Base-by-base conservation (phyloP, 2,113 vertebrate species). In the Myrmophylax atrothorax region DNA sequence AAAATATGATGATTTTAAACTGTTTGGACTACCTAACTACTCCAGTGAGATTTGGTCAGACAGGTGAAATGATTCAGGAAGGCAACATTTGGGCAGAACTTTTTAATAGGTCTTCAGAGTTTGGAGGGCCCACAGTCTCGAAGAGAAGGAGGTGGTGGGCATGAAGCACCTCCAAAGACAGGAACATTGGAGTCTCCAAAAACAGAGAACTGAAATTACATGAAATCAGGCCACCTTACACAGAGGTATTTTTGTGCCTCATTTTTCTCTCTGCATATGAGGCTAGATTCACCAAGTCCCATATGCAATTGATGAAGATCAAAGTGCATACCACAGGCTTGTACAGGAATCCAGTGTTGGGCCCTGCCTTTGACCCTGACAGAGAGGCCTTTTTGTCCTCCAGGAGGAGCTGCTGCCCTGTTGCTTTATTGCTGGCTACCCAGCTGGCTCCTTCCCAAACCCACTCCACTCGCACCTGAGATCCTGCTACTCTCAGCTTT, bases 281-380 rank as follows among this genome's bases (percentile, higher is more conserved):
- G 12, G 23, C 9, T 66, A 55, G 47, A 28, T 47, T 75, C n/a
- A 53, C 33, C 26, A 83, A 72, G 23, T 11, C 9, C 23, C 19
- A 38, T 25, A 16, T 20, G 26, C 16, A 64, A 33, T 10, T 60
- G 59, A 50, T 28, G 29, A 18, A 91, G 49, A 79, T 14, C 15
- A 52, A 68, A 86, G 67, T 12, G 12, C 12, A 49, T 2, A 12
- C 11, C 33, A 26, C 2, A 22, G 38, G 13, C 16, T 20, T 53
- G 12, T 2, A 4, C 5, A 58, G 62, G 23, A 50, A 20, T 11
- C 19, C 52, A 40, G 0, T 0, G 1, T 1, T 4, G 9, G 18
- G 4, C 5, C 4, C 23, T 85, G 14, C 17, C 17, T 33, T 42
- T 67, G 13, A 14, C 3, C 8, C 19, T 7, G 3, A 1, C 10